A percentile compares a stretch with the other conserved stretches of the same genome.
phyloP scores from a whole-genome alignment of 2,797 vertebrate species.

The Nyctibius grandis region DNA sequence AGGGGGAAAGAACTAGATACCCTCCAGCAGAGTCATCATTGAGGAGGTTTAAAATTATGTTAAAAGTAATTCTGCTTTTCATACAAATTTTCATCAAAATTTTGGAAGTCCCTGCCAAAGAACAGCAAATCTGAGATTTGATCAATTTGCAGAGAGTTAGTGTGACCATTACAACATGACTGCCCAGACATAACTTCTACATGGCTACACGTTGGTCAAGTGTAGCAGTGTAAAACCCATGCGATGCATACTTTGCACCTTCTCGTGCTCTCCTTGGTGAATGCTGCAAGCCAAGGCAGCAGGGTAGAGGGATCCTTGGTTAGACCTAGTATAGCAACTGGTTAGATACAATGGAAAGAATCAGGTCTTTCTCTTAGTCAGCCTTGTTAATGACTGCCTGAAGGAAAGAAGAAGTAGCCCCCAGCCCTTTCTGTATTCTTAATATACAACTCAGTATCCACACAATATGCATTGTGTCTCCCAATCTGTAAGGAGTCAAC shows the following conservation, averaged over 20 bases:
- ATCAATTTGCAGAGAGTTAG: neutral
- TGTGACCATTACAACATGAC: neutral
- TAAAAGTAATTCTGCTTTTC: neutral
- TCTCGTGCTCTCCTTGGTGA: neutral
- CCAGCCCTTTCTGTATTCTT: neutral
- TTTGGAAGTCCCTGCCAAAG: neutral
- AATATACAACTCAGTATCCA: neutral
- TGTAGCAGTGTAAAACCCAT: accelerated
- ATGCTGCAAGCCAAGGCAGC: neutral
- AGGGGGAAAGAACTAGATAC: neutral
- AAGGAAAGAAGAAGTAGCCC: neutral
- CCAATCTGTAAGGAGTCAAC: neutral
- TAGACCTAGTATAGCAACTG: neutral
- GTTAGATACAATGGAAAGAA: neutral
- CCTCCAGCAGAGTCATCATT: accelerated
- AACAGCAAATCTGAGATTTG: neutral
- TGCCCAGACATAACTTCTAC: neutral
- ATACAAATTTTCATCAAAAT: neutral
- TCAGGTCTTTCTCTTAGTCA: neutral
- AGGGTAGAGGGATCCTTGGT: neutral
- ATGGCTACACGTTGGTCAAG: neutral
- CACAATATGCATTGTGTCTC: neutral
- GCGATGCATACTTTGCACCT: neutral
- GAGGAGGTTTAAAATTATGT: neutral
- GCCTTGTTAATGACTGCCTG: neutral